Evolutionary conservation across 2,113 vertebrate species (phyloP).

Genomic region (Melanocharis versteri): DNA sequence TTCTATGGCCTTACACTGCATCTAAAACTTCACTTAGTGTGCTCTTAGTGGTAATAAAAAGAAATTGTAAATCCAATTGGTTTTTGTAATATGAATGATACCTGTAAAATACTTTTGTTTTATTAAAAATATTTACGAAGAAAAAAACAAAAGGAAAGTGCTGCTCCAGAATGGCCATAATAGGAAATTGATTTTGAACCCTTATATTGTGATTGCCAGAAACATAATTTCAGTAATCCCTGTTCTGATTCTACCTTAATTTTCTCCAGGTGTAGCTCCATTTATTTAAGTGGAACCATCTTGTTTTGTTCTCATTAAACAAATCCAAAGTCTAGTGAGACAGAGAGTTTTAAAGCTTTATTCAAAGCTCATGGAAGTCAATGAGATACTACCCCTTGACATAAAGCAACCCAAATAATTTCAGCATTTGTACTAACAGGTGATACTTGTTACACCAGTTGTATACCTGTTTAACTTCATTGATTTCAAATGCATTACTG

Average conservation of each 20-base stretch:
- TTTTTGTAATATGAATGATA: conserved; percentile 38
- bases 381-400: background rate
- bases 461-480: background rate
- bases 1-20: background rate
- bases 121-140: conserved; percentile 47
- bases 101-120: conserved; percentile 35
- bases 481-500: background rate
- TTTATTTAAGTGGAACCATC: background rate
- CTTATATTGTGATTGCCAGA: background rate
- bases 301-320: background rate
- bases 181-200: background rate
- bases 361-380: background rate
- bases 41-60: conserved; percentile 58
- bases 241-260: background rate
- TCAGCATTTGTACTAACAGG: background rate
- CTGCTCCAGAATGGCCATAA: conserved; percentile 6
- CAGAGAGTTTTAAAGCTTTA: background rate
- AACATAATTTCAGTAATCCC: background rate
- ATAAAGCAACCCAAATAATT: background rate
- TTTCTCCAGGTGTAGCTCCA: background rate
- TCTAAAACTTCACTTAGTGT: conserved; percentile 29
- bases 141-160: conserved; percentile 14
- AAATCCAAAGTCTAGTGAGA: background rate
- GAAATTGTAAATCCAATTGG: conserved; percentile 35
- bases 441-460: background rate